Base-by-base conservation (phyloP, 2,888 invertebrate genomes). In the Tenthredo mesomela region DNA sequence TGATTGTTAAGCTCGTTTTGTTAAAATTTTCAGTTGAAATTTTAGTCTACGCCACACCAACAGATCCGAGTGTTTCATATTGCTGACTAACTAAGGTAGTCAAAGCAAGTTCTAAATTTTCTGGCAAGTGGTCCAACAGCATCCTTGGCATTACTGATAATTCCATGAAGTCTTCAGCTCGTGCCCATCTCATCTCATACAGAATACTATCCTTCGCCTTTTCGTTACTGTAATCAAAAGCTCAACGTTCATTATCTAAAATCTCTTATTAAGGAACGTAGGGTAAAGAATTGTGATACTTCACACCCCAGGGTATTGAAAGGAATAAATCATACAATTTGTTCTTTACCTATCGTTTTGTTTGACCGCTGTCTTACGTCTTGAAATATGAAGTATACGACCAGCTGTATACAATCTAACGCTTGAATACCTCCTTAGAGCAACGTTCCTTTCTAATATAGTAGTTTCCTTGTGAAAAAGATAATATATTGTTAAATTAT, bases 91-190 rank as follows among this genome's bases (percentile, higher is more conserved):
- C 91, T 77, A 97, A 94, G 0, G 95, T 95, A 82, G 95, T 95
- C 82, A 98, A 93, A 33, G 97, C 96, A 88, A 95, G 94, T 88
- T 96, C 95, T 25, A 98, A 96, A 91, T 96, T 96, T 91, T 97
- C 96, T 0, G 98, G 98, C 77, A 98, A 94, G 92, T 98, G 98
- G 93, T 98, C 98, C 0, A 97, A 94, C 5, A 98, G 92, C 97
- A 98, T 98, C 78, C 96, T 95, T 7, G 97, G 97, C 95, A 97
- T 97, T 82, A 98, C 97, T 88, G 96, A 95, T 83, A 98, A 94
- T 91, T 97, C 97, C 94, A 95, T 95, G 93, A 97, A 97, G 91
- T 97, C 96, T 91, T 97, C 97, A 0, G 97, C 95, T 84, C 95
- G 94, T 3, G 97, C 96, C 97, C 97, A 98, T 67, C 97, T 94